These are phyloP conservation scores for Phalera bucephala DNA, from an alignment of 2,888 invertebrate species.

Conservation along the genomic window DNA sequence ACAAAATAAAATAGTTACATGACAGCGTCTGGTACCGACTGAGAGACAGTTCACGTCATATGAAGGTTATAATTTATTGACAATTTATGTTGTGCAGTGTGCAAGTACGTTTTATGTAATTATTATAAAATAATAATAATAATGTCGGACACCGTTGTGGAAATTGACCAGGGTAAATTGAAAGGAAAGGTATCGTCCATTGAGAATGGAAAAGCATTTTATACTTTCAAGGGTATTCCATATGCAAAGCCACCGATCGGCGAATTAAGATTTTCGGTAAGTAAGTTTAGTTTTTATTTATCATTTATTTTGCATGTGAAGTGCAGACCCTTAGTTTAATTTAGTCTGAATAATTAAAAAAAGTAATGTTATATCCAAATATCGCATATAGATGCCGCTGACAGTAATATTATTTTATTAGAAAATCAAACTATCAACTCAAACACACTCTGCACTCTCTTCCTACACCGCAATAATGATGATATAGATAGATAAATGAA, in stretches of 20 bases:
- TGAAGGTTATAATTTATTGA: conserved; percentile 19
- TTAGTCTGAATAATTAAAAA: too few relatives aligned
- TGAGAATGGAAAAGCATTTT: conserved; percentile 59
- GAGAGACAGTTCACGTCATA: too few relatives aligned
- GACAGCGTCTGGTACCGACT: background rate
- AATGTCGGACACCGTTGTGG: conserved; percentile 50
- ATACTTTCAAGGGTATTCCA: conserved; percentile 79
- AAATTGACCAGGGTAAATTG: conserved; percentile 71
- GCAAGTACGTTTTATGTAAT: background rate
- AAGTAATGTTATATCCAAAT: too few relatives aligned
- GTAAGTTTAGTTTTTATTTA: conserved; percentile 28
- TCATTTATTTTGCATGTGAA: too few relatives aligned
- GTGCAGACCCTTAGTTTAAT: too few relatives aligned
- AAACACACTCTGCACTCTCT: too few relatives aligned
- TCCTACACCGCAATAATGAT: too few relatives aligned
- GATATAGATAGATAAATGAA: too few relatives aligned
- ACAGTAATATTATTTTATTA: too few relatives aligned
- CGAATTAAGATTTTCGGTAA: conserved; percentile 60
- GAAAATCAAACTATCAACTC: too few relatives aligned
- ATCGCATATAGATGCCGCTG: too few relatives aligned
- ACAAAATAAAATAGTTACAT: background rate
- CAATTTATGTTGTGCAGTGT: background rate
- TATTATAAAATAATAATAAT: conserved; percentile 1
- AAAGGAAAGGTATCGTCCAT: conserved; percentile 62
- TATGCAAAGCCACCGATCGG: conserved; percentile 82